Evolutionary conservation across 2,113 vertebrate species (phyloP).

Genomic region (Aleadryas rufinucha): DNA sequence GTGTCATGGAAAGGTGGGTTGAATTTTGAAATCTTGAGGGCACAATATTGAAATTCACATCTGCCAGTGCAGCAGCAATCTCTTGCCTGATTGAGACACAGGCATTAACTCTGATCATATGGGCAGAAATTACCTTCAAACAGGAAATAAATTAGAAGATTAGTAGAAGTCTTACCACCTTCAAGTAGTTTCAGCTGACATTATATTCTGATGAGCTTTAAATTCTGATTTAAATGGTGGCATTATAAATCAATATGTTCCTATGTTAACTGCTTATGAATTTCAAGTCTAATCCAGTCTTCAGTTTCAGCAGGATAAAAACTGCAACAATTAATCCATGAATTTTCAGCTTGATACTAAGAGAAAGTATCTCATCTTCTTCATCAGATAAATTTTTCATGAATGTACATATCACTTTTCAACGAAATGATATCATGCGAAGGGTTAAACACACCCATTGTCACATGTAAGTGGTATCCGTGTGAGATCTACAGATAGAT

Average conservation of each 20-base stretch:
- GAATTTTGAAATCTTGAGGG: neutral
- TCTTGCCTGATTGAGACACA: neutral
- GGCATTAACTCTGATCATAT: neutral
- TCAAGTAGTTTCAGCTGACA: neutral
- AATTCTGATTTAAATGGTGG: neutral
- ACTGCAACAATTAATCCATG: neutral
- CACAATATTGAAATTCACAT: neutral
- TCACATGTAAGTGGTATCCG: neutral
- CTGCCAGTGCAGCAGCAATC: neutral
- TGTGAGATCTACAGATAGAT: neutral
- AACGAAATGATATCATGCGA: neutral
- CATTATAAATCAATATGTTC: neutral
- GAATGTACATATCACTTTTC: neutral
- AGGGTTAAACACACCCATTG: neutral
- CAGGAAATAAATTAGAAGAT: neutral
- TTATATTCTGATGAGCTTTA: neutral
- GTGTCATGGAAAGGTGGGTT: neutral
- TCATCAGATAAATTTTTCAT: neutral
- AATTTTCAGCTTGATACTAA: neutral
- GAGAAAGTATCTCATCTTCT: neutral
- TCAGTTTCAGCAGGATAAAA: neutral
- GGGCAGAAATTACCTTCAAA: neutral
- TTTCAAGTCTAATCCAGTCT: neutral
- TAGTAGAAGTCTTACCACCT: neutral
- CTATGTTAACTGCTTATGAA: neutral